Percentiles rank a stretch among this genome's conserved stretches.
These are phyloP conservation scores for Macquaria ambigua DNA, from an alignment of 2,113 vertebrate species.

Conservation along the genomic window DNA sequence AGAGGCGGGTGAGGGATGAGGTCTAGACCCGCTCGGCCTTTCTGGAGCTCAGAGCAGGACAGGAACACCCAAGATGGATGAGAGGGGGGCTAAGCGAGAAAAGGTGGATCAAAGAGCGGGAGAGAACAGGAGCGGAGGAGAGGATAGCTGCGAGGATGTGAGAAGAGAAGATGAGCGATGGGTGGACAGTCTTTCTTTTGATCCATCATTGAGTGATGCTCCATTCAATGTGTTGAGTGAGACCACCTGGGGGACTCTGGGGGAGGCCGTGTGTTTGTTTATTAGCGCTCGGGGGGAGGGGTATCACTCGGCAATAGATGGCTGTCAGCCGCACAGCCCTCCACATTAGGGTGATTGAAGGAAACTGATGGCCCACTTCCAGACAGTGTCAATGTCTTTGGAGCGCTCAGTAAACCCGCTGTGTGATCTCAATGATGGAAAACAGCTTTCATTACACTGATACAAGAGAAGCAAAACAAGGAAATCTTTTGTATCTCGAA, in stretches of 20 bases:
- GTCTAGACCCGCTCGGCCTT: constrained; percentile 30
- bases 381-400: constrained; percentile 76
- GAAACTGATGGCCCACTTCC: constrained; percentile 76
- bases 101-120: constrained; percentile 59
- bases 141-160: constrained; percentile 26
- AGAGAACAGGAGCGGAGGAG: constrained; percentile 30
- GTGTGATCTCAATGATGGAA: constrained; percentile 68
- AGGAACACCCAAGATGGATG: constrained; percentile 71
- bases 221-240: constrained; percentile 77
- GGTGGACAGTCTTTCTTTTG: constrained; percentile 65
- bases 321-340: constrained; percentile 66
- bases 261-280: constrained; percentile 74
- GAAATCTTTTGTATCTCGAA: constrained; percentile 54
- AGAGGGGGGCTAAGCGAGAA: constrained; percentile 50
- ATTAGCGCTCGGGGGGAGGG: constrained; percentile 63
- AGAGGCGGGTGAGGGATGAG: constrained; percentile 63
- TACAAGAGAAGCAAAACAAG: constrained; percentile 67
- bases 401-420: constrained; percentile 49
- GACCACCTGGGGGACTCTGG: constrained; percentile 75
- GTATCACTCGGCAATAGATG: constrained; percentile 59
- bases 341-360: constrained; percentile 77
- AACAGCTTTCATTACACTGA: constrained; percentile 70
- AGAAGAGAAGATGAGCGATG: constrained; percentile 66
- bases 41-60: constrained; percentile 46
- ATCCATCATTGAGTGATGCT: constrained; percentile 76